Percentiles rank a stretch among this genome's conserved stretches.
Conservation (phyloP, 2,797 vertebrate genomes). For the Cossypha polioptera region DNA sequence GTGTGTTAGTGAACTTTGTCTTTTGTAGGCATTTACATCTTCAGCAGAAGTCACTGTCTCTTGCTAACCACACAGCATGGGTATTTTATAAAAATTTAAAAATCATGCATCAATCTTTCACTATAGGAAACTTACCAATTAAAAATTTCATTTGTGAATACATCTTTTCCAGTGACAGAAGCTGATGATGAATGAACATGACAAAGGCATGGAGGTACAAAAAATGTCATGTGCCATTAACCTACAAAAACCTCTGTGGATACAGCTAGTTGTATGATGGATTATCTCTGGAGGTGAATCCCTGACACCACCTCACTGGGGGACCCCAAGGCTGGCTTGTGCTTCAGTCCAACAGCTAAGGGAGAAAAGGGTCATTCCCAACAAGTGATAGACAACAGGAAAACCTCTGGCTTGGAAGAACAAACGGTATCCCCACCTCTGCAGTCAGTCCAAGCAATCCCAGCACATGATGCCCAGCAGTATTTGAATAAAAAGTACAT, state of each 20-base stretch:
- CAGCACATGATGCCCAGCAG: neutral
- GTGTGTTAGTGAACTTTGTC: neutral
- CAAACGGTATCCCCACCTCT: fast-evolving
- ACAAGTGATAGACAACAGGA: neutral
- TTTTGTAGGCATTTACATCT: neutral
- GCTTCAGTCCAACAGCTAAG: fast-evolving
- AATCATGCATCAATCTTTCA: neutral
- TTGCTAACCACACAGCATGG: neutral
- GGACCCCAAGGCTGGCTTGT: neutral
- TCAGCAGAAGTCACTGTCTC: neutral
- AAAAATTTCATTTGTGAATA: neutral
- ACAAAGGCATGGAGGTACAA: neutral
- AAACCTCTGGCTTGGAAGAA: neutral
- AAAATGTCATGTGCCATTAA: neutral
- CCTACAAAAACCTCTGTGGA: neutral
- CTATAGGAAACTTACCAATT: fast-evolving
- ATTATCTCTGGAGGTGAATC: neutral
- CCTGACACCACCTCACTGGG: too few relatives aligned
- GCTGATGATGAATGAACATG: neutral
- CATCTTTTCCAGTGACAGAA: neutral
- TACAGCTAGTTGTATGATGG: neutral
- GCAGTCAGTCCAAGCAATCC: neutral
- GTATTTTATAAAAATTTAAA: neutral
- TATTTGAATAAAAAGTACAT: neutral
- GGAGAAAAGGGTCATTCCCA: neutral